Base-by-base conservation (phyloP, 2,113 vertebrate genomes). In the Silurus glanis region DNA sequence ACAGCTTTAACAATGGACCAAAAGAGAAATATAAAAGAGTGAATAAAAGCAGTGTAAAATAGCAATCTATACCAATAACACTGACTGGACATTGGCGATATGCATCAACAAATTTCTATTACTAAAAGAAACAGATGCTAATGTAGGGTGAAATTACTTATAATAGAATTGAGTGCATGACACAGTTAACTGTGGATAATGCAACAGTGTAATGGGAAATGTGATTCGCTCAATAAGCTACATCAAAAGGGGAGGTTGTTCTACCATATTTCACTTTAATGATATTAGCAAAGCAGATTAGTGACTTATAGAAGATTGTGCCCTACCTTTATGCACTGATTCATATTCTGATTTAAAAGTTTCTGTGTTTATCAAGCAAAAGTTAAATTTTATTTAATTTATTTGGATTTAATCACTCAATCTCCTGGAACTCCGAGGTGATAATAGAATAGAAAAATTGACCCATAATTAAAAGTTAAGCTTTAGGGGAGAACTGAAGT, bases 71-170 rank as follows among this genome's bases (percentile, higher is more conserved):
- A 19, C 16, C 67, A 45, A 45, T 69, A 69, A 37, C 28, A 37
- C 66, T 37, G 25, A 69, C 6, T 37, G 17, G 49, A 9, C 69
- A 21, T 74, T 19, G 23, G 71, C n/a, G n/a, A 28, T 58, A 13
- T 64, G 79, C 19, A 81, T 81, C 45, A 81, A 28, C 58, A 74
- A 51, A 74, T 74, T 74, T 74, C 19, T 51, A 74, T 51, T 74
- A 13, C 47, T 51, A 74, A 74, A 74, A 23, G 71, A 74, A 74
- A 72, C 45, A 49, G 37, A 72, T 72, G 45, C 69, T 84, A 82
- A 90, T 87, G 69, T 83, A 82, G 86, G 69, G 51, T 85, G 67
- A 87, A 82, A 81, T 89, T 62, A 53, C 80, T 72, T 87, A 61
- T 61, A 85, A 75, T 55, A 55, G n/a, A 87, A 84, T 53, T n/a